phyloP scores from a whole-genome alignment of 2,797 vertebrate species.

The Otolemur crassicaudatus region DNA sequence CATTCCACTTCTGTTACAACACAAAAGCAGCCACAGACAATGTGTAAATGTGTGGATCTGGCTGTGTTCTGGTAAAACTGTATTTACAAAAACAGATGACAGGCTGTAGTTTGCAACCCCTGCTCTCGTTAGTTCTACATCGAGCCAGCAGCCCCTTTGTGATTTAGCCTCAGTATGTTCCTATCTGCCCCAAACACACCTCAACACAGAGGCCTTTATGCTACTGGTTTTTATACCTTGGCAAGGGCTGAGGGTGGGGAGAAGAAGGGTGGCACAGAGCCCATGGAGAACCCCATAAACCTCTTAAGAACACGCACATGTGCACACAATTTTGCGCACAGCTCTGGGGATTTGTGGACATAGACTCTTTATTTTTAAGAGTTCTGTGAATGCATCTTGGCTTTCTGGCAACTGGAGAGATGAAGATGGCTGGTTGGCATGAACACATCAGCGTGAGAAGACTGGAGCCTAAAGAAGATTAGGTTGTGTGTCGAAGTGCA shows the following conservation, averaged over 20 bases:
- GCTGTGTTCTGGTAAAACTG: too few species aligned
- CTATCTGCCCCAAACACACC: not conserved
- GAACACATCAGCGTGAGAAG: not conserved
- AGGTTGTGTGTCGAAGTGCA: not conserved
- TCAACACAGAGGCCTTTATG: not conserved
- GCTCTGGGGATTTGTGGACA: not conserved
- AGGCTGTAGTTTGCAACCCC: fast-evolving
- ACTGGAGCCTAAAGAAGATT: not conserved
- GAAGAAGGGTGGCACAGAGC: too few species aligned
- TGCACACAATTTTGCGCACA: not conserved
- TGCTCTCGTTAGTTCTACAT: fast-evolving
- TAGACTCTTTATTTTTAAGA: not conserved
- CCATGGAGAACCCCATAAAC: fast-evolving
- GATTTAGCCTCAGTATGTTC: not conserved
- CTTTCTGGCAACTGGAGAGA: not conserved
- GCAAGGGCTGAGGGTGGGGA: not conserved
- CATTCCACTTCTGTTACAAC: fast-evolving
- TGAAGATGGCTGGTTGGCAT: not conserved
- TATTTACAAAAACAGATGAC: not conserved
- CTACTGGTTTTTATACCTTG: not conserved
- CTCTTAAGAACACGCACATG: not conserved
- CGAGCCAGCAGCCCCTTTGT: not conserved
- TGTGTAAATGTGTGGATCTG: too few species aligned
- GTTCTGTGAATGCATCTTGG: not conserved
- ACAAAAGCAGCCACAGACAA: not conserved